These are phyloP conservation scores for Anodontia alba DNA, from an alignment of 2,888 invertebrate genomes.

Conservation along the genomic window DNA sequence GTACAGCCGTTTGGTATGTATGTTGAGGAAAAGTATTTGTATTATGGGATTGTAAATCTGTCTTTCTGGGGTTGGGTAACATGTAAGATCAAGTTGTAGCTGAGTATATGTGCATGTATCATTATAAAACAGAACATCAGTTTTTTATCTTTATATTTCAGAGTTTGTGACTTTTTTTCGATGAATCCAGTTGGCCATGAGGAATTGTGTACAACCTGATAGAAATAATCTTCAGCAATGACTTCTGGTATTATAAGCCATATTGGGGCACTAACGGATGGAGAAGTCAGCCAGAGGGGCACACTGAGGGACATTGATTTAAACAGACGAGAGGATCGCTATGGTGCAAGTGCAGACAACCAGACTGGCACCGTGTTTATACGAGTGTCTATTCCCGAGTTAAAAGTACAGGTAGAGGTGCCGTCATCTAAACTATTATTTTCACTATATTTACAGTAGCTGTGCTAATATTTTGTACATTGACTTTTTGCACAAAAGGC, in stretches of 20 bases:
- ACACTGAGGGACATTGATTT: constrained; percentile 32
- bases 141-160: too few species aligned
- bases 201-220: not conserved
- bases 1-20: too few species aligned
- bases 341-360: constrained; percentile 64
- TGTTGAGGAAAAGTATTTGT: too few species aligned
- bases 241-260: not conserved
- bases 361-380: constrained; percentile 81
- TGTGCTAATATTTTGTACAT: too few species aligned
- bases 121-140: too few species aligned
- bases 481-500: too few species aligned
- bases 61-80: too few species aligned
- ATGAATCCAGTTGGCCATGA: not conserved
- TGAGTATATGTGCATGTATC: too few species aligned
- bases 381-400: constrained; percentile 82
- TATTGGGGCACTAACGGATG: not conserved
- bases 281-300: constrained; percentile 10
- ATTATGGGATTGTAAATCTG: too few species aligned
- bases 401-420: constrained; percentile 81
- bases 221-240: not conserved
- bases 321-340: constrained; percentile 47
- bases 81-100: too few species aligned
- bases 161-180: not conserved
- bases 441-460: not conserved
- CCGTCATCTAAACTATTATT: not conserved